phyloP scores from a whole-genome alignment of 2,888 invertebrate species.

The Drosophila ezoana region DNA sequence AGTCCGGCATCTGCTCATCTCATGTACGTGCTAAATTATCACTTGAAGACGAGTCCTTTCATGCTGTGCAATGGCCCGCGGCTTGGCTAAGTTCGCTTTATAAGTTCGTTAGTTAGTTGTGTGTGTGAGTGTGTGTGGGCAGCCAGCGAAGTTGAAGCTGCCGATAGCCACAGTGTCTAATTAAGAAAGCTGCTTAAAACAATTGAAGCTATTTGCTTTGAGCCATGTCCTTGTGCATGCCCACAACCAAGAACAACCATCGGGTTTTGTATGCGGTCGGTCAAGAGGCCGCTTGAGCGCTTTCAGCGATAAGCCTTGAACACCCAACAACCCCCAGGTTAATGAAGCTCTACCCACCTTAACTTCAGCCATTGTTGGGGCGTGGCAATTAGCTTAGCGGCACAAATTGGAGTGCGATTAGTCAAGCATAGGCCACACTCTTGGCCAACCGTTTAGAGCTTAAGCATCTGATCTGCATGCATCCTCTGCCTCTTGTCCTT shows the following conservation, averaged over 20 bases:
- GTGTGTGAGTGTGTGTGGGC: constrained; percentile 11
- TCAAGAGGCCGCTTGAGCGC: constrained; percentile 56
- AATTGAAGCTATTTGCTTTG: constrained; percentile 66
- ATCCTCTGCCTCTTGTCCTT: not conserved
- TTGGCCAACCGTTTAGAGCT: not conserved
- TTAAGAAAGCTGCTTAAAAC: constrained; percentile 72
- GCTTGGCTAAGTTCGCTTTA: constrained; percentile 66
- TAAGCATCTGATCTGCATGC: not conserved
- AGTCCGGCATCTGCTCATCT: constrained; percentile 16
- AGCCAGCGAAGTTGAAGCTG: constrained; percentile 50
- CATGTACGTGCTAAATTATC: constrained; percentile 73
- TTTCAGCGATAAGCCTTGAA: constrained; percentile 57
- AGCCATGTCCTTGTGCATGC: constrained; percentile 38
- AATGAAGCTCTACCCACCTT: not conserved
- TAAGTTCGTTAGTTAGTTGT: constrained; percentile 73
- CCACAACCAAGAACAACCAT: constrained; percentile 14
- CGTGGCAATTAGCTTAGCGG: constrained; percentile 43
- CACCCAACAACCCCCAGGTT: not conserved
- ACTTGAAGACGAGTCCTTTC: constrained; percentile 35
- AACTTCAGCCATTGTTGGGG: constrained; percentile 1
- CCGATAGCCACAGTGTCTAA: constrained; percentile 62
- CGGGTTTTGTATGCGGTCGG: constrained; percentile 22
- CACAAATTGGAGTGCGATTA: constrained; percentile 49
- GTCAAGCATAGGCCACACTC: constrained; percentile 21
- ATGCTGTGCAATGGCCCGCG: constrained; percentile 51